Evolutionary conservation across 2,888 invertebrate genomes (phyloP), one percentile per base, ranked within the genome.

Genomic region (Deilephila porcellus): DNA sequence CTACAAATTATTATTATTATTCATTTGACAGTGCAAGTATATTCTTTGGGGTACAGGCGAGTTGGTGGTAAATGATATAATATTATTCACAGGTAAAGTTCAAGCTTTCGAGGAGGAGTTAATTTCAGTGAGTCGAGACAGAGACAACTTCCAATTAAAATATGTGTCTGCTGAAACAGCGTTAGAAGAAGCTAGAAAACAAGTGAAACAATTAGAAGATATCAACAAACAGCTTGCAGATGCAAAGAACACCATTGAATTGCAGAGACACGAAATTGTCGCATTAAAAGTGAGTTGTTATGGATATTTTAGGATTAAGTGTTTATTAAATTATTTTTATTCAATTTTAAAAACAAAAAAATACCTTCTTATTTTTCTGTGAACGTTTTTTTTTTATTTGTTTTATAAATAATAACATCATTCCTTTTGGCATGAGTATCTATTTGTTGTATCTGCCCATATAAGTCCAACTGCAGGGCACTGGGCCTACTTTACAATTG

Each of bases 131-230:
- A 93, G 90, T 74, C 84, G 94, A 34, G 94, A 94, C n/a, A 84
- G 93, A 77, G 94, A 94, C 74, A 91, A 89, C 77, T 94, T 86
- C 82, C 94, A 94, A 80, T 80, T 94, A 20, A 94, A 94, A 75
- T 93, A 90, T 83, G 95, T 87, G 77, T 95, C 93, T 34, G 96
- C 85, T 79, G 95, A 82, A 90, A 95, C 84, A 86, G 96, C 84
- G 85, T 91, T 88, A 83, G 95, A 84, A 90, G 97, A 93, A 83
- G 95, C 80, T 85, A 96, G 86, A 88, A 96, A 89, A 78, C 94
- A 96, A 78, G 95, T 95, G 78, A 93, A 93, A 76, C 92, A 95
- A 78, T 88, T 96, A 53, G 95, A 95, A 67, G 95, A 95, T 67
- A 80, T 95, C 19, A 95, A 92, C 74, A 90, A 91, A 71, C 93